phyloP scores from a whole-genome alignment of 1,140 invertebrate species.

The Drosophila punjabiensis region DNA sequence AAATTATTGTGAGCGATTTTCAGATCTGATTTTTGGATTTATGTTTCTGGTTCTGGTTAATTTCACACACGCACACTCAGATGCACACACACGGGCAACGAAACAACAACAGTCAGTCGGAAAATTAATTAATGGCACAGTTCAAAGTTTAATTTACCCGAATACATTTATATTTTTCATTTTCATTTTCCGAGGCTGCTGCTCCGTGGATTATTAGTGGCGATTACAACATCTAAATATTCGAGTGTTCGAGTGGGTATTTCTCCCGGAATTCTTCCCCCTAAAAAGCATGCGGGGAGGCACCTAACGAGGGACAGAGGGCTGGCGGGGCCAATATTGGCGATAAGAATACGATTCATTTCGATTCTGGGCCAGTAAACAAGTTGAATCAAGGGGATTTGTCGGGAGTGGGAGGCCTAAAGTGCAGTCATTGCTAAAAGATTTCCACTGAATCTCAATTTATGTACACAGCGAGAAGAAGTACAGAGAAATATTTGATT shows the following conservation, averaged over 20 bases:
- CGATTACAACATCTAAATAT: constrained; percentile 77
- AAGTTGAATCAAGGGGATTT: constrained; percentile 36
- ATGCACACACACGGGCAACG: constrained; percentile 26
- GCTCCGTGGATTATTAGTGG: constrained; percentile 62
- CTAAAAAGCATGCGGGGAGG: constrained; percentile 57
- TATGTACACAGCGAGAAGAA: constrained; percentile 24
- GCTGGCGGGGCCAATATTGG: constrained; percentile 23
- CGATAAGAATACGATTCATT: constrained; percentile 45
- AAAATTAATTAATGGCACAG: constrained; percentile 80
- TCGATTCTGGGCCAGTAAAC: constrained; percentile 51
- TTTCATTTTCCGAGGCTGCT: constrained; percentile 41
- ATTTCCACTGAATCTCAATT: constrained; percentile 37
- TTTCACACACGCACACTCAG: constrained; percentile 53
- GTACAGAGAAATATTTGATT: background rate
- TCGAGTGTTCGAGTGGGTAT: constrained; percentile 35
- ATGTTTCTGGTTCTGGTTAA: constrained; percentile 53
- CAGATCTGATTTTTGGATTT: constrained; percentile 35
- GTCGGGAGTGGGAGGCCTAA: constrained; percentile 9
- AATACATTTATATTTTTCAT: constrained; percentile 55
- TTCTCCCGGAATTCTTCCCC: constrained; percentile 13
- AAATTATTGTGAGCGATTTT: constrained; percentile 65
- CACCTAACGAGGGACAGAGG: background rate
- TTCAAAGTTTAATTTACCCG: constrained; percentile 78
- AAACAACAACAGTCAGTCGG: constrained; percentile 1
- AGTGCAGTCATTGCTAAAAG: constrained; percentile 55